phyloP scores from a whole-genome alignment of 2,797 vertebrate species.

The Periophthalmus magnuspinnatus region DNA sequence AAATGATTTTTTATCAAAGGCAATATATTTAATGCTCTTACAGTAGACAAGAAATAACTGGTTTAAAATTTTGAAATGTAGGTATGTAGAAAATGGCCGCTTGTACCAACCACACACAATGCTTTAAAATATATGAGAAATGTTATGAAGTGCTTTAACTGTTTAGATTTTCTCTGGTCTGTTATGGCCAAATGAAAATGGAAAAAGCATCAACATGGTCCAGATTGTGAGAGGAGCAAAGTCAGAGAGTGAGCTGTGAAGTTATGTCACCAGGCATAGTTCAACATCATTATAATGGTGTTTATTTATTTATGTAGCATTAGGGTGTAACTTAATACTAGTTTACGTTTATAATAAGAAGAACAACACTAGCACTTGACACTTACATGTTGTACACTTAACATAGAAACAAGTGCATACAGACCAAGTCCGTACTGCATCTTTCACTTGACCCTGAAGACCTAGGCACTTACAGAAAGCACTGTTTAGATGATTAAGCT shows the following conservation, averaged over 20 bases:
- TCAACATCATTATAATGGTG: conserved; percentile 8
- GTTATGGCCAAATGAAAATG: conserved; percentile 1
- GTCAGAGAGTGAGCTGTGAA: conserved; percentile 10
- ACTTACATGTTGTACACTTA: conserved; percentile 3
- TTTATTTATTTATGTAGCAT: conserved; percentile 16
- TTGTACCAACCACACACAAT: conserved; percentile 64
- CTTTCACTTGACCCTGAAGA: neutral
- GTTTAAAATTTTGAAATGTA: conserved; percentile 48
- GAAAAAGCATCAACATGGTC: neutral
- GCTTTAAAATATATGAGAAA: conserved; percentile 72
- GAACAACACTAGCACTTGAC: conserved; percentile 11
- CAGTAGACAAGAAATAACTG: conserved; percentile 36
- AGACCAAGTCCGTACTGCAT: conserved; percentile 11
- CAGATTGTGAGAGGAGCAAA: neutral
- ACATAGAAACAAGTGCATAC: neutral
- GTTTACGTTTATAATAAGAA: conserved; percentile 8
- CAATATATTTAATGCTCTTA: conserved; percentile 11
- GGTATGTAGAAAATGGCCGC: conserved; percentile 64
- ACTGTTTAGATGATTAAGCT: conserved; percentile 11
- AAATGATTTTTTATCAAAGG: conserved; percentile 35
- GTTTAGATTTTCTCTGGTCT: conserved; percentile 17
- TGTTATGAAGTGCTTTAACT: conserved; percentile 45
- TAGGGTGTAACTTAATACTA: conserved; percentile 7
- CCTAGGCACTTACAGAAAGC: conserved; percentile 6
- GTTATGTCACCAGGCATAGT: conserved; percentile 15